Evolutionary conservation across 2,888 invertebrate genomes (phyloP), one percentile per base, ranked within the genome.

Genomic region (Plemyria rubiginata): DNA sequence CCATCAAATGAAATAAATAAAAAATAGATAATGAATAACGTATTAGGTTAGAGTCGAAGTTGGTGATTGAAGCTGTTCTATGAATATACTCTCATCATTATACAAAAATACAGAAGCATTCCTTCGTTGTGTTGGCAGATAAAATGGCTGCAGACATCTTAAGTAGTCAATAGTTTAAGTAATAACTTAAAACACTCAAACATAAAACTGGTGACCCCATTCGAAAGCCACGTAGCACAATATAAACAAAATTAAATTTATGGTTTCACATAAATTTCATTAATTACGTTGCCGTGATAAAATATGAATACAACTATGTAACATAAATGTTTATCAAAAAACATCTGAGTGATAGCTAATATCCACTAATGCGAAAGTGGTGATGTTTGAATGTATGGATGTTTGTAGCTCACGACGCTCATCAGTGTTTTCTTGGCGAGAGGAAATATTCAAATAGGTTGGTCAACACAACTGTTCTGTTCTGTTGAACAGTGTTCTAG

Each of bases 221-320:
- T 80, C 76, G 59, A 58, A 67, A 74, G 74, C 75, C 77, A 76
- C 77, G 77, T 78, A 81, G 77, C 78, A 83, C 80, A 86, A 79
- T 80, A 74, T 73, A 74, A 77, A 78, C 77, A 81, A 72, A 74
- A 80, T 81, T 77, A 83, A 85, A 88, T 88, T 87, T 87, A 87
- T 85, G 85, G 77, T 72, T 76, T 65, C 74, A 81, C 87, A 89
- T 90, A 88, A 90, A 90, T 90, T 87, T 85, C 82, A 85, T 88
- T 90, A 90, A 90, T 90, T 88, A 90, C 87, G 79, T 79, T 75
- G 68, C 68, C 67, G 70, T 90, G 88, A 90, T 89, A 83, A 83
- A 90, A 86, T 70, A 70, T 72, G 74, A 76, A n/a, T n/a, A n/a
- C 80, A 82, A 84, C 81, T 72, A 80, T 77, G 82, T 81, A 83